These are phyloP conservation scores for Brachyalestes nurse DNA, from an alignment of 2,797 vertebrate species.

Conservation along the genomic window DNA sequence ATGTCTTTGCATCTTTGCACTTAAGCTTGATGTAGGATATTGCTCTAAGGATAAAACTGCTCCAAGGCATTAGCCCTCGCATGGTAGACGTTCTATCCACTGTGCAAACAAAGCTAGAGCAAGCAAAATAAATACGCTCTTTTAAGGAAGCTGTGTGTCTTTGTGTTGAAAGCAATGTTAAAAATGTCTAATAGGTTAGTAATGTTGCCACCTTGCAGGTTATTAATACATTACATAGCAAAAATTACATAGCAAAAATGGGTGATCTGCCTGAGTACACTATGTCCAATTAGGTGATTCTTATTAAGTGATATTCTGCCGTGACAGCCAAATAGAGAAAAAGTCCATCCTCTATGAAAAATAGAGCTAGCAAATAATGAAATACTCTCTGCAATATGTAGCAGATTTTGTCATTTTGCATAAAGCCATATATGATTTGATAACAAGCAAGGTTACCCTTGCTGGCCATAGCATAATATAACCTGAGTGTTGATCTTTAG, in stretches of 20 bases:
- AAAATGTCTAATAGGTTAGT: neutral
- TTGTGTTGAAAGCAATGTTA: neutral
- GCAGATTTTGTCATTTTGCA: no score
- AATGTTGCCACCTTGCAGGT: neutral
- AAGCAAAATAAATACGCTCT: slow-evolving; percentile 25
- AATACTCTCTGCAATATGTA: no score
- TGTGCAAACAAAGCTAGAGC: slow-evolving; percentile 5
- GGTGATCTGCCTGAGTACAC: neutral
- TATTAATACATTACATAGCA: neutral
- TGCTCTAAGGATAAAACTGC: slow-evolving; percentile 11
- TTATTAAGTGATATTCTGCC: neutral
- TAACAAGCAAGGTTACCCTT: no score
- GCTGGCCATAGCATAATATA: neutral
- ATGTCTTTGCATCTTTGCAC: slow-evolving; percentile 53
- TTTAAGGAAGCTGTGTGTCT: neutral
- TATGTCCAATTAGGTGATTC: neutral
- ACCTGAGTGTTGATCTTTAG: neutral
- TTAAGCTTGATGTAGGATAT: slow-evolving; percentile 47
- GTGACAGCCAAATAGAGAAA: neutral
- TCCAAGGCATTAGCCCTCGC: neutral
- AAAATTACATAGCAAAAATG: neutral
- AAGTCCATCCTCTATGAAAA: no score
- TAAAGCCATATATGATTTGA: neutral
- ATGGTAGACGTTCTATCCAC: neutral
- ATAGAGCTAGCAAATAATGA: no score